Percentiles rank a stretch among this genome's conserved stretches.
Evolutionary conservation across 2,113 vertebrate species (phyloP).

Genomic region (Aspidoscelis tigris): DNA sequence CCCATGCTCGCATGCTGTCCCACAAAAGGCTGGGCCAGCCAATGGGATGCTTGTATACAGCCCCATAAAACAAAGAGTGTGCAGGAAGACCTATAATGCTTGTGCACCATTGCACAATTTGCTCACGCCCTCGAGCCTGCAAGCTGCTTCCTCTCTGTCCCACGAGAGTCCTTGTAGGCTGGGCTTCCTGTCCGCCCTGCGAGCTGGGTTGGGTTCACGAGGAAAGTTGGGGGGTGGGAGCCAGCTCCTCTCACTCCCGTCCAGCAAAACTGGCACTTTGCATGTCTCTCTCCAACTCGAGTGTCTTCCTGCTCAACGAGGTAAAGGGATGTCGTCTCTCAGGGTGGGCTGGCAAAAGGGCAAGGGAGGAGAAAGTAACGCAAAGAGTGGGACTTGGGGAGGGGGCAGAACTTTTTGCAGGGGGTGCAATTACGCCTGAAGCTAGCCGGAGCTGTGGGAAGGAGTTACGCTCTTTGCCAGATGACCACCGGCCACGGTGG

Average conservation of each 20-base stretch:
- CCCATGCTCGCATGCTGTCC: background rate
- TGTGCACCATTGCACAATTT: background rate
- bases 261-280: conserved; percentile 43
- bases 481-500: background rate
- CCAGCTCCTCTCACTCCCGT: background rate
- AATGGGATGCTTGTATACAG: background rate
- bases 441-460: background rate
- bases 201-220: conserved; percentile 7
- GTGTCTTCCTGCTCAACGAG: conserved; percentile 80
- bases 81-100: background rate
- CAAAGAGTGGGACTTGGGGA: background rate
- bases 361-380: background rate
- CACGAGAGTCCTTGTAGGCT: conserved; percentile 31
- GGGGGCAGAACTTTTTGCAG: background rate
- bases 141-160: conserved; percentile 21
- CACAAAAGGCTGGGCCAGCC: background rate
- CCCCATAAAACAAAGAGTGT: background rate
- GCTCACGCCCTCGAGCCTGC: conserved; percentile 7
- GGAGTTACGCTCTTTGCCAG: background rate
- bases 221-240: background rate
- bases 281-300: conserved; percentile 81
- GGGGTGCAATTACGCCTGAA: background rate
- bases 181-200: conserved; percentile 30
- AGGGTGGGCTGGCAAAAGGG: background rate
- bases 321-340: conserved; percentile 53